Base-by-base conservation (phyloP, 92 coral and sea anemone genomes). In the Siderastrea siderea region DNA sequence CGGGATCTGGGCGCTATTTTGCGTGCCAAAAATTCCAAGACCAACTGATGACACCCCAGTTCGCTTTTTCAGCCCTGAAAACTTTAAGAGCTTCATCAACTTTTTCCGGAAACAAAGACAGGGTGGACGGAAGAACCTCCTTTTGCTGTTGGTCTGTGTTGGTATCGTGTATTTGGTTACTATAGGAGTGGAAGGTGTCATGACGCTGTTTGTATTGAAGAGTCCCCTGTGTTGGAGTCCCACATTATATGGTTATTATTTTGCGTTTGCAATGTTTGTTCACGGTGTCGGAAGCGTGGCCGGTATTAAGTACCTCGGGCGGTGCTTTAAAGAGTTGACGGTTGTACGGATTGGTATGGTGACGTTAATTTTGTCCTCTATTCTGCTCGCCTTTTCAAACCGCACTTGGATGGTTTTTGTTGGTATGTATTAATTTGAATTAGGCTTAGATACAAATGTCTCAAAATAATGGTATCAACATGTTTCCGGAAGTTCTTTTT, bases 181-280 rank as follows among this genome's bases (percentile, higher is more conserved):
- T 0, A 69, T 94, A 7, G 95, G 97, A 6, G 45, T 79, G 6
- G 66, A 70, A 0, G 90, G 94, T 4, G 97, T 91, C 3, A 51
- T 71, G 57, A 57, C 88, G 83, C 75, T 94, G 68, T 94, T 55
- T 62, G 82, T 92, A 44, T 78, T 94, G 19, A 90, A 87, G 12
- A 94, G 97, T 43, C 97, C 97, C 1, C 74, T 94, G 53, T 94
- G 97, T 77, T 88, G 91, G 94, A 26, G 89, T 3, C 93, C 95
- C 9, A 83, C 90, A 12, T 61, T 94, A 44, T 79, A 92, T 2
- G 97, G 97, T 3, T 94, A 94, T 71, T 94, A 57, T 63, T 75
- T 83, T 87, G 92, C 98, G 3, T 94, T 93, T 71, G 77, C 92
- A 65, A 86, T 89, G 85, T 90, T 94, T 49, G 79, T 90, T 19